A percentile compares a stretch with the other conserved stretches of the same genome.
phyloP scores from a whole-genome alignment of 2,888 invertebrate genomes.

The Hirtodrosophila confusa region DNA sequence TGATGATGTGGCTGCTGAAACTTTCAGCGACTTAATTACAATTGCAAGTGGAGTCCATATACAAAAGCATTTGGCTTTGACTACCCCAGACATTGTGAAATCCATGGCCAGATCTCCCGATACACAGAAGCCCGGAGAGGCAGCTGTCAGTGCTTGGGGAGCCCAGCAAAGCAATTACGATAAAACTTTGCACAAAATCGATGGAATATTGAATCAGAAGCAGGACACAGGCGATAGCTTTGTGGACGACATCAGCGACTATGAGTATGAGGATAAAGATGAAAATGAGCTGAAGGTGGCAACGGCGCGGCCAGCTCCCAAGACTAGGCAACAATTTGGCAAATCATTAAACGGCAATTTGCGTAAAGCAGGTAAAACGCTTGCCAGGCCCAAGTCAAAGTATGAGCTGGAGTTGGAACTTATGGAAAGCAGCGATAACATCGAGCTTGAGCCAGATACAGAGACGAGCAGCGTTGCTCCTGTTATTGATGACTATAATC shows the following conservation, averaged over 20 bases:
- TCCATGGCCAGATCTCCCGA: conserved; percentile 32
- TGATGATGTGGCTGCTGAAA: conserved; percentile 55
- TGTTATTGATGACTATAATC: conserved; percentile 79
- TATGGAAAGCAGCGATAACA: conserved; percentile 35
- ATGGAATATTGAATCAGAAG: conserved; percentile 79
- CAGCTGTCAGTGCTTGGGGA: conserved; percentile 28
- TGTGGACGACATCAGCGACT: conserved; percentile 62
- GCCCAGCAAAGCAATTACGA: conserved; percentile 47
- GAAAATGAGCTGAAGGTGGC: conserved; percentile 20
- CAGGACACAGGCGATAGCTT: conserved; percentile 20
- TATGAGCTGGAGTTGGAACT: conserved; percentile 23
- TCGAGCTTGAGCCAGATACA: conserved; percentile 44
- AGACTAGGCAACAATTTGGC: conserved; percentile 72
- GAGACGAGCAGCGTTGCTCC: conserved; percentile 48
- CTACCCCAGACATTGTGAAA: conserved; percentile 33
- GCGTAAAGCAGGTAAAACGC: conserved; percentile 71
- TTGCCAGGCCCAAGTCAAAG: conserved; percentile 44
- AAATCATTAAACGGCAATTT: conserved; percentile 83
- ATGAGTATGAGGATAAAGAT: conserved; percentile 64
- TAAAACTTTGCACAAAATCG: conserved; percentile 78
- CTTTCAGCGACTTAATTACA: conserved; percentile 81
- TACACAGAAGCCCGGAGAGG: background rate
- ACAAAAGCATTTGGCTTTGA: conserved; percentile 51
- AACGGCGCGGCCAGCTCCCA: conserved; percentile 24
- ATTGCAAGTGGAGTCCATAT: conserved; percentile 59